phyloP scores from a whole-genome alignment of 1,140 invertebrate genomes.

The Aricia agestis region DNA sequence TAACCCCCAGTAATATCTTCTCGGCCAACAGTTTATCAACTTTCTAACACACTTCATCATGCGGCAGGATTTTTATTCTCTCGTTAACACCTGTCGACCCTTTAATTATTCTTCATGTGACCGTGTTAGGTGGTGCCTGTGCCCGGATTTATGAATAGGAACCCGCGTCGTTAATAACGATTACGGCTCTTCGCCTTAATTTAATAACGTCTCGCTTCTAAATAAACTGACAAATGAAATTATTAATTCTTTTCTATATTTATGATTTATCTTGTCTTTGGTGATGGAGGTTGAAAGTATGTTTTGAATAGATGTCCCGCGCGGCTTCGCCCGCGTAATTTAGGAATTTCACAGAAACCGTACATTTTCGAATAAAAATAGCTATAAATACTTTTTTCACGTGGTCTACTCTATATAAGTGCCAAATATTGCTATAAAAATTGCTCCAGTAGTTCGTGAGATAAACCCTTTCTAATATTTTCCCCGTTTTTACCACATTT shows the following conservation, averaged over 20 bases:
- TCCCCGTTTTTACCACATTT: too few species aligned
- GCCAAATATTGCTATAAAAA: too few species aligned
- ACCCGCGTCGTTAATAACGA: neutral
- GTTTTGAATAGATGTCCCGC: too few species aligned
- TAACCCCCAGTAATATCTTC: neutral
- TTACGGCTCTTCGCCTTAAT: neutral
- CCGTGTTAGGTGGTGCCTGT: neutral
- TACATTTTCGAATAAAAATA: too few species aligned
- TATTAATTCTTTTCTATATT: neutral
- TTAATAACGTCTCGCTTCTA: neutral
- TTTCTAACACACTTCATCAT: neutral
- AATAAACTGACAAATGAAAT: neutral
- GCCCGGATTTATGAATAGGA: neutral
- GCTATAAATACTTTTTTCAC: too few species aligned
- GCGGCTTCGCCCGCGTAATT: too few species aligned
- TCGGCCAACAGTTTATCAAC: neutral
- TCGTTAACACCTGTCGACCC: constrained; percentile 4
- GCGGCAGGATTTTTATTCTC: neutral
- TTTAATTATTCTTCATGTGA: constrained; percentile 13
- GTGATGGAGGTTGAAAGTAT: neutral
- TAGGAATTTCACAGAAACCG: too few species aligned
- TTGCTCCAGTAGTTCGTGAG: too few species aligned
- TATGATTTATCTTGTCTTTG: neutral
- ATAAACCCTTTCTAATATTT: too few species aligned
- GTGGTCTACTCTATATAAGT: too few species aligned